Evolutionary conservation across 2,888 invertebrate genomes (phyloP), one percentile per base, ranked within the genome.

Genomic region (Epicampocera succincta): DNA sequence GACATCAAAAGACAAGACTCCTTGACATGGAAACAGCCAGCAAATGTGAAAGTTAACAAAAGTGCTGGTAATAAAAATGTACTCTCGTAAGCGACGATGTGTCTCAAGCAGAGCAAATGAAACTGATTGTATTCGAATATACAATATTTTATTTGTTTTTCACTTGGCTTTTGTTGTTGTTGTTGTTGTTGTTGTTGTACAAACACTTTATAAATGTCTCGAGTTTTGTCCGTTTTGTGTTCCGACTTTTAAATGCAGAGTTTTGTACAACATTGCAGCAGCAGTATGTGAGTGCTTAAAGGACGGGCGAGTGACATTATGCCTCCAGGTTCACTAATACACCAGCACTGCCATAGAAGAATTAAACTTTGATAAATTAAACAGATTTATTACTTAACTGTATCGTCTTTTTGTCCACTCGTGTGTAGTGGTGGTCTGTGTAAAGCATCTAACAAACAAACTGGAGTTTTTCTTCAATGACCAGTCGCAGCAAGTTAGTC

Each of bases 281-380:
- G 1, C 6, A 3, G 40, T 65, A 54, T 65, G 38, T 44, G 19
- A 44, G 33, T 74, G 38, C 58, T 74, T 38, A n/a, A 46, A 21
- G 1, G 46, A 46, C n/a, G 38, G 8, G 71, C 15, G 63, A n/a
- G 44, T 65, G 73, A 73, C 76, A 77, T 76, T 69, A 69, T 56
- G 76, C 76, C 68, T 48, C 15, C 29, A 42, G 38, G 54, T 44
- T 15, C 12, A 38, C 29, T 44, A 19, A 25, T 42, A 38, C n/a
- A 15, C 38, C 15, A 5, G 6, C 11, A 66, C 15, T 9, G n/a
- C 5, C 11, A 42, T 54, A 9, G n/a, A 81, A 71, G 48, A 65
- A 73, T 78, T 71, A 80, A 85, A 83, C 65, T 80, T 83, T 85
- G 80, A 85, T 84, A 85, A 85, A 85, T 85, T 84, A 83, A 84